Percentiles rank a stretch among this genome's conserved stretches.
Conservation (phyloP, 2,888 invertebrate genomes). For the Bedellia somnulentella region DNA sequence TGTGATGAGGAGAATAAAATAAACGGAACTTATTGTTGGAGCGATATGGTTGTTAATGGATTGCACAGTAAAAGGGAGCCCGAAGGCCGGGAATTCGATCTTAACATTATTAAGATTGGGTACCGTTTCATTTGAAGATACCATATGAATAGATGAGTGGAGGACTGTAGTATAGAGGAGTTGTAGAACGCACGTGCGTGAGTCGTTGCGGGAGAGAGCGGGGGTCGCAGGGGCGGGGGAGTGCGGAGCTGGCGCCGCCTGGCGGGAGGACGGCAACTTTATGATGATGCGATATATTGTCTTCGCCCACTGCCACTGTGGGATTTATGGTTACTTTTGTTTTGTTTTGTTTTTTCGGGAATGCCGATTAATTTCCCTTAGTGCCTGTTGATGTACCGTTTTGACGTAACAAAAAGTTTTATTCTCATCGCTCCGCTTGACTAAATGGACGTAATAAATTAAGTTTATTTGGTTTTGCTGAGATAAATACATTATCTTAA, state of each 20-base stretch:
- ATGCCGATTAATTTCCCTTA: slow-evolving; percentile 45
- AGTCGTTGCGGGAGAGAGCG: slow-evolving; percentile 14
- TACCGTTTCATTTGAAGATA: slow-evolving; percentile 20
- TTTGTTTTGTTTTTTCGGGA: slow-evolving; percentile 47
- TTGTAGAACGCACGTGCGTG: slow-evolving; percentile 52
- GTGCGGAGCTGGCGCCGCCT: slow-evolving; percentile 42
- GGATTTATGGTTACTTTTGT: slow-evolving; percentile 48
- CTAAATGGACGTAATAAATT: too few species aligned
- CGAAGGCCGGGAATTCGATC: slow-evolving; percentile 18
- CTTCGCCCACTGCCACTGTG: slow-evolving; percentile 46
- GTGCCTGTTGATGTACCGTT: slow-evolving; percentile 13
- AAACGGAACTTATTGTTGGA: slow-evolving; percentile 41
- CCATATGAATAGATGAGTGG: slow-evolving; percentile 20
- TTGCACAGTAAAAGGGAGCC: slow-evolving; percentile 22
- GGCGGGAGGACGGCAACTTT: slow-evolving; percentile 49
- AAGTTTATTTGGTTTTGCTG: too few species aligned
- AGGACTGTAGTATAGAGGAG: background rate
- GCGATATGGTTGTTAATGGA: slow-evolving; percentile 41
- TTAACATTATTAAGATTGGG: slow-evolving; percentile 24
- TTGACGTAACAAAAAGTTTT: slow-evolving; percentile 9
- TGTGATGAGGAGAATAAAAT: slow-evolving; percentile 25
- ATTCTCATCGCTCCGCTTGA: too few species aligned
- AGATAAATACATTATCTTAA: too few species aligned
- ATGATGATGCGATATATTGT: slow-evolving; percentile 50
- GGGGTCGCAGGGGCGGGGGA: slow-evolving; percentile 14